Evolutionary conservation across 1,140 invertebrate species (phyloP).

Genomic region (Camponotus pennsylvanicus): DNA sequence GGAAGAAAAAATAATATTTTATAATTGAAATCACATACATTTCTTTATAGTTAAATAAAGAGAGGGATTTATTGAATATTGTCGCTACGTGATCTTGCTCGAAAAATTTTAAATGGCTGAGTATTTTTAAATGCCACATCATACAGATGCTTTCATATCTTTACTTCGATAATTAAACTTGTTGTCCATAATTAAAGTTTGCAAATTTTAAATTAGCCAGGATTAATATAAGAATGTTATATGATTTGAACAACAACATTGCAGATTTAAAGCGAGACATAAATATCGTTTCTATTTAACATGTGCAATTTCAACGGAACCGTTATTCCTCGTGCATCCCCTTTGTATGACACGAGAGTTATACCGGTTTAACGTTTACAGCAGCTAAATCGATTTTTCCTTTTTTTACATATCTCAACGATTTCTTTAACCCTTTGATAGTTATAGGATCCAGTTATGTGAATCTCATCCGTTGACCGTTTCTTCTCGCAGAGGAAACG

Average conservation of each 20-base stretch:
- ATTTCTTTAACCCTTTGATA: conserved; percentile 53
- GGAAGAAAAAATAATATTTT: neutral
- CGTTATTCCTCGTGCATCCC: conserved; percentile 22
- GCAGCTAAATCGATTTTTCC: conserved; percentile 57
- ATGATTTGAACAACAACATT: neutral
- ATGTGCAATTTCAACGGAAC: neutral
- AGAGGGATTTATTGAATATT: neutral
- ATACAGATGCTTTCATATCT: neutral
- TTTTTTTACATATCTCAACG: conserved; percentile 55
- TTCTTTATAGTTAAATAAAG: neutral
- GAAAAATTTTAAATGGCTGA: neutral
- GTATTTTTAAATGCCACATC: neutral
- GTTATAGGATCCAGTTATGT: conserved; percentile 38
- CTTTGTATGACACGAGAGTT: conserved; percentile 23
- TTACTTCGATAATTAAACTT: neutral
- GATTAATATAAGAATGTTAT: neutral
- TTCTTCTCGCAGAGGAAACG: conserved; percentile 11
- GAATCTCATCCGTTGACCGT: conserved; percentile 55
- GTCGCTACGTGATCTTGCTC: neutral
- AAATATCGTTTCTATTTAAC: conserved; percentile 12
- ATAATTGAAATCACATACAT: neutral
- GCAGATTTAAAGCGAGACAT: neutral
- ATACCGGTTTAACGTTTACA: conserved; percentile 38
- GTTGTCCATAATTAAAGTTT: neutral
- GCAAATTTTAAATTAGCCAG: neutral